These are phyloP conservation scores for Macropis europaea DNA, from an alignment of 2,888 invertebrate genomes.

Conservation along the genomic window DNA sequence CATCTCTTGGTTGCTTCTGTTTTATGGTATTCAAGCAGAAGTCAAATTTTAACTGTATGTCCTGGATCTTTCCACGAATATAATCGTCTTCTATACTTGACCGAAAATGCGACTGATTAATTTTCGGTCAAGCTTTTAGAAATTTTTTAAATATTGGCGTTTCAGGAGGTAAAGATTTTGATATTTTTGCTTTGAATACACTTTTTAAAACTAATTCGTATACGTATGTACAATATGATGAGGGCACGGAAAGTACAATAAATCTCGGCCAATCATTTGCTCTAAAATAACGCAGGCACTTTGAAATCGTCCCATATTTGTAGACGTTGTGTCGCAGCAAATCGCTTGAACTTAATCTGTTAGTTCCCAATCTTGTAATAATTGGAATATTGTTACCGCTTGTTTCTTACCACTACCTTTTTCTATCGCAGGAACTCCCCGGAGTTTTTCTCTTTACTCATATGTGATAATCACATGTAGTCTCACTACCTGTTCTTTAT, in stretches of 20 bases:
- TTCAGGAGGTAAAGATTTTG: constrained; percentile 1
- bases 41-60: neutral
- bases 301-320: constrained; percentile 19
- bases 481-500: no score
- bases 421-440: neutral
- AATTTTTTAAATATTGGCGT: constrained; percentile 7
- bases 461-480: neutral
- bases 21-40: neutral
- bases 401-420: neutral
- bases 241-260: constrained; percentile 62
- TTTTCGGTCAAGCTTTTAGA: constrained; percentile 3
- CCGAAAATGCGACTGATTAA: constrained; percentile 3
- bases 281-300: constrained; percentile 56
- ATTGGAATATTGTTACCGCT: neutral
- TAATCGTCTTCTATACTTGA: neutral
- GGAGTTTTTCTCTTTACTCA: neutral
- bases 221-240: no score
- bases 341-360: constrained; percentile 4
- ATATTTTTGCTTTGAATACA: constrained; percentile 35
- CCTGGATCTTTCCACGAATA: neutral
- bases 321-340: constrained; percentile 1
- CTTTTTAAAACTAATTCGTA: constrained; percentile 50
- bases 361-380: constrained; percentile 4
- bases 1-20: neutral
- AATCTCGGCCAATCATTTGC: constrained; percentile 53